Evolutionary conservation across 2,888 invertebrate genomes (phyloP), one percentile per base, ranked within the genome.

Genomic region (Ectropis crepuscularia): DNA sequence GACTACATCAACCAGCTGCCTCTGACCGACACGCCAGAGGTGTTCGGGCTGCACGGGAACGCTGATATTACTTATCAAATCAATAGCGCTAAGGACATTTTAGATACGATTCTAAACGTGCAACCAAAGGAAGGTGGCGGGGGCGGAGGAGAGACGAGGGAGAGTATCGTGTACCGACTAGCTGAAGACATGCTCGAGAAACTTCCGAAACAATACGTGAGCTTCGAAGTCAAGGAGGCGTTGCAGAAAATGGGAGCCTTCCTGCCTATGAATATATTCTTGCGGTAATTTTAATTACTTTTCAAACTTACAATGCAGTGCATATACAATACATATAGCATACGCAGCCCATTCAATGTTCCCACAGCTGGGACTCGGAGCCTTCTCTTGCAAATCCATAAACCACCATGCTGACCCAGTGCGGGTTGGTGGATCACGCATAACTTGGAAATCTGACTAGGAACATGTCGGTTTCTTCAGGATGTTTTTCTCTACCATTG

Each of bases 51-150:
- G 57, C 99, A 99, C 86, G 94, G 96, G 6, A 99, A 99, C 88
- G 99, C 99, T 55, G 99, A 99, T 83, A 99, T 99, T 70, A 99
- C 99, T 77, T 99, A 99, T 89, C 98, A 99, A 90, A 99, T 99
- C 69, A 99, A 99, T 83, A 98, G 98, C 50, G 98, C 98, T 37
- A 98, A 98, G 90, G 97, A 95, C 72, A 98, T 99, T 80, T 93
- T 99, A 77, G 98, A 98, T 80, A 98, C 98, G 0, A 98, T 99
- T 77, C 93, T 99, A 47, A 98, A 95, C 83, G 99, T 99, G n/a
- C 99, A 99, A 81, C 99, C 99, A 0, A 99, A 99, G 82, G 98
- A 99, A 91, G 97, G 98, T 6, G 98, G 97, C 0, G 95, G 96
- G 16, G 96, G 96, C 66, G 97, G 98, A 0, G 98, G 98, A 0